phyloP scores from a whole-genome alignment of 2,888 invertebrate species.

The Asteroscopus sphinx region DNA sequence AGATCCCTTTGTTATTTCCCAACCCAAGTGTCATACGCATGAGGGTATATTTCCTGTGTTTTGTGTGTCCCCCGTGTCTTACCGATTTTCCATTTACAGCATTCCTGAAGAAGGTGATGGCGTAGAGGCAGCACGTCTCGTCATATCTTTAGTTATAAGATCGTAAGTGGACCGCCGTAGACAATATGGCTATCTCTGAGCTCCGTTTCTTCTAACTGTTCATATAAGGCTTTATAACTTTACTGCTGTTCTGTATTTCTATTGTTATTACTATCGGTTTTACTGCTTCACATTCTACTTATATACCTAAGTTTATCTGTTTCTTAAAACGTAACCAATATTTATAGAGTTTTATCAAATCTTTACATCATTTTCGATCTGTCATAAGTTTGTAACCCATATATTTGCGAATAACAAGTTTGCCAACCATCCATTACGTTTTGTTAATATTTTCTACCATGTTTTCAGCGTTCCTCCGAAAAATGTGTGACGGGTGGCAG shows the following conservation, averaged over 20 bases:
- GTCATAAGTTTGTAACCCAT: conserved; percentile 39
- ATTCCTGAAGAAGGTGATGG: conserved; percentile 95
- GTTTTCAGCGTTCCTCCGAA: conserved; percentile 95
- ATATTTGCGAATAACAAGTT: conserved; percentile 48
- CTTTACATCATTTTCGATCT: conserved; percentile 21
- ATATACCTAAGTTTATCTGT: conserved; percentile 36
- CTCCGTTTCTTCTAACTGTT: conserved; percentile 63
- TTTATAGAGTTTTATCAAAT: conserved; percentile 20
- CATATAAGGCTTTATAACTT: conserved; percentile 55
- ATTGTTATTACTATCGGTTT: conserved; percentile 37
- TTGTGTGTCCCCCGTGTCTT: conserved; percentile 79
- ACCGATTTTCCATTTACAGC: conserved; percentile 90
- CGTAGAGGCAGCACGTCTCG: conserved; percentile 85
- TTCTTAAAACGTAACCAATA: conserved; percentile 32
- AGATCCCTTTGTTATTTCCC: conserved; percentile 31
- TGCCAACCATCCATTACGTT: neutral
- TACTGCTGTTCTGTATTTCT: conserved; percentile 46
- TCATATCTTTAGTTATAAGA: conserved; percentile 89
- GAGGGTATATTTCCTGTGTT: conserved; percentile 55
- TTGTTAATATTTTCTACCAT: conserved; percentile 20
- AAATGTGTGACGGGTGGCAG: conserved; percentile 93
- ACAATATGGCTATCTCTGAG: conserved; percentile 64
- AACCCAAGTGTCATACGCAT: conserved; percentile 57
- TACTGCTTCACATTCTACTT: conserved; percentile 49
- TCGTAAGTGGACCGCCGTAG: conserved; percentile 83